Evolutionary conservation across 2,797 vertebrate genomes (phyloP).

Genomic region (Cyprinella venusta): DNA sequence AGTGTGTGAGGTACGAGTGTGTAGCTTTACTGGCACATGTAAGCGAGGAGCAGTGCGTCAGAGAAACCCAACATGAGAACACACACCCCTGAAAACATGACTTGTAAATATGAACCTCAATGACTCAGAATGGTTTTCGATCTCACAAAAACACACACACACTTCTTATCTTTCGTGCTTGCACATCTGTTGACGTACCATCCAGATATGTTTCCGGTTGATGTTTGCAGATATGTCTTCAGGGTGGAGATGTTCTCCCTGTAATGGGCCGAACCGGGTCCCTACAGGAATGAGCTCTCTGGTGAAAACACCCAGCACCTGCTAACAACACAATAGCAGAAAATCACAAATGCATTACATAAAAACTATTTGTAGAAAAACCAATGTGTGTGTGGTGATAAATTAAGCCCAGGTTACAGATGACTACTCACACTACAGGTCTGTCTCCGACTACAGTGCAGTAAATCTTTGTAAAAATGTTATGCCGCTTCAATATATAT

Average conservation of each 20-base stretch:
- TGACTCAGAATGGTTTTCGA: conserved; percentile 29
- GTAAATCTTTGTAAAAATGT: not conserved
- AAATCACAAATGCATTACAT: not conserved
- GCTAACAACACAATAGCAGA: not conserved
- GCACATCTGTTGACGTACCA: conserved; percentile 1
- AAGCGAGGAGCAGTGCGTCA: conserved; percentile 38
- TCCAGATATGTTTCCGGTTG: conserved; percentile 5
- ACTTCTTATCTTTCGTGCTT: not conserved
- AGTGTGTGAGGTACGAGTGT: conserved; percentile 55
- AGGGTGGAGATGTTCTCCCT: not conserved
- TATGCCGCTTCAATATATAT: too few relatives aligned
- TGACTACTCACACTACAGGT: not conserved
- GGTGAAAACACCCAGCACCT: conserved; percentile 15
- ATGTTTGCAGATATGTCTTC: not conserved
- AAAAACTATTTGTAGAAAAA: not conserved
- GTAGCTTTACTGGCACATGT: conserved; percentile 50
- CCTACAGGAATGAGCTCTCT: conserved; percentile 12
- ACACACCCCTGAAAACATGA: conserved; percentile 26
- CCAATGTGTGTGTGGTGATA: too few relatives aligned
- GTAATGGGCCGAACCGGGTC: conserved; percentile 4
- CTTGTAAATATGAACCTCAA: conserved; percentile 28
- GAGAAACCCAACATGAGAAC: conserved; percentile 22
- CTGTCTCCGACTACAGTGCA: not conserved
- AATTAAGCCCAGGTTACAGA: not conserved
- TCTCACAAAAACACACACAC: not conserved